Conservation (phyloP, 2,113 vertebrate genomes). For the Pogonocichla stellata region DNA sequence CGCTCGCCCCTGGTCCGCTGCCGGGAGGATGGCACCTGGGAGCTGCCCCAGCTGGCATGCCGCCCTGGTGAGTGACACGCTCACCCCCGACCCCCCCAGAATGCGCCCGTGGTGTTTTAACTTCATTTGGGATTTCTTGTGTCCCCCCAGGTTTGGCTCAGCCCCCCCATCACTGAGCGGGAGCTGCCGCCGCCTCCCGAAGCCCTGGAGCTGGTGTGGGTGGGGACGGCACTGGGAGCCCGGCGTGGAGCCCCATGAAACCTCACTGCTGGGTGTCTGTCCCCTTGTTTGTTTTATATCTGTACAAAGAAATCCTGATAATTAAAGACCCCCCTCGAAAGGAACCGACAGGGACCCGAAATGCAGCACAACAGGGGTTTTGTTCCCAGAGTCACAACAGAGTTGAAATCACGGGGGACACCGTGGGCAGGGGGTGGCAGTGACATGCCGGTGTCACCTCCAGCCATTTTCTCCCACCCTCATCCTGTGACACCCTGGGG, state of each 20-base stretch:
- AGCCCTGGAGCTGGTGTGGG: neutral
- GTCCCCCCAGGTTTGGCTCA: neutral
- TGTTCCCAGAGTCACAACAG: neutral
- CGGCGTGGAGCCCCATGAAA: rapidly evolving
- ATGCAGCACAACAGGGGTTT: too few relatives aligned
- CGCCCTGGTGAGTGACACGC: slow-evolving; percentile 68
- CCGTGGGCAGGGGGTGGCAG: rapidly evolving
- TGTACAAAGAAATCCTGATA: slow-evolving; percentile 20
- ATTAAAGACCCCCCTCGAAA: neutral
- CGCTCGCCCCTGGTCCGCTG: slow-evolving; percentile 85
- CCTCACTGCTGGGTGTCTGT: neutral
- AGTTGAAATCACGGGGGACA: neutral
- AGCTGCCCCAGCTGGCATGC: slow-evolving; percentile 82
- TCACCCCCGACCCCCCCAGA: rapidly evolving
- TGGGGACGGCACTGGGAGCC: neutral
- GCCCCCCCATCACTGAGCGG: neutral
- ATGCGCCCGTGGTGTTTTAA: rapidly evolving
- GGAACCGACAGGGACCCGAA: neutral
- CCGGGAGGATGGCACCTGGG: slow-evolving; percentile 83
- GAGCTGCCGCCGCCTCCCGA: neutral
- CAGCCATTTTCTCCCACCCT: neutral
- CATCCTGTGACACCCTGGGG: neutral
- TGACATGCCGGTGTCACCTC: neutral
- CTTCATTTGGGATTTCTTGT: neutral
- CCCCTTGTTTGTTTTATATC: neutral